Percentiles rank a stretch among this genome's conserved stretches.
Conservation (phyloP, 2,113 vertebrate species). For the Melanotaenia duboulayi region DNA sequence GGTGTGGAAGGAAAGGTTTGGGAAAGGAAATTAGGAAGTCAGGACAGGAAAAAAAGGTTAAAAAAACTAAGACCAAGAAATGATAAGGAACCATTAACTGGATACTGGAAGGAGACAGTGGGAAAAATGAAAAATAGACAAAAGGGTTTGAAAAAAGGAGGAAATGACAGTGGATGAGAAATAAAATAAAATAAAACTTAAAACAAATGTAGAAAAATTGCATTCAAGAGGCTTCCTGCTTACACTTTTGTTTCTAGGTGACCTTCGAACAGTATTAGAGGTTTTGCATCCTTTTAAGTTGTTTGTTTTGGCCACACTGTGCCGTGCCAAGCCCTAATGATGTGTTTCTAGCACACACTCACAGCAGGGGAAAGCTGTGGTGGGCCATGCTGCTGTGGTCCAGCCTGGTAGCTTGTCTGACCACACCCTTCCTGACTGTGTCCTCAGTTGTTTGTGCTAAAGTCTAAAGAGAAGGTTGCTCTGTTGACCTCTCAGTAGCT, state of each 20-base stretch:
- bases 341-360: background rate
- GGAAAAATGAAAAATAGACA: too few relatives aligned
- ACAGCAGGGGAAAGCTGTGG: background rate
- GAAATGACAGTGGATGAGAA: too few relatives aligned
- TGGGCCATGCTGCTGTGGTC: background rate
- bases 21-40: background rate
- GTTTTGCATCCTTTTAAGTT: background rate
- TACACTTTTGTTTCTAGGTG: background rate
- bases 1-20: background rate
- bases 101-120: too few relatives aligned
- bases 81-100: background rate
- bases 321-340: background rate
- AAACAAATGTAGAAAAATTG: too few relatives aligned
- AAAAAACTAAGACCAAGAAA: fast-evolving
- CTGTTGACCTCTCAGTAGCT: background rate
- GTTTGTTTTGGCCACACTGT: background rate
- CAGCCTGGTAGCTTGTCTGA: background rate
- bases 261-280: background rate
- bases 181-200: too few relatives aligned
- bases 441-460: background rate
- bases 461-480: background rate
- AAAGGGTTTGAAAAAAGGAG: too few relatives aligned
- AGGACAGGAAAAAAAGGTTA: background rate
- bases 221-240: too few relatives aligned
- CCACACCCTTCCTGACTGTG: too few relatives aligned